Conservation (phyloP, 2,888 invertebrate genomes). For the Globia sparganii region DNA sequence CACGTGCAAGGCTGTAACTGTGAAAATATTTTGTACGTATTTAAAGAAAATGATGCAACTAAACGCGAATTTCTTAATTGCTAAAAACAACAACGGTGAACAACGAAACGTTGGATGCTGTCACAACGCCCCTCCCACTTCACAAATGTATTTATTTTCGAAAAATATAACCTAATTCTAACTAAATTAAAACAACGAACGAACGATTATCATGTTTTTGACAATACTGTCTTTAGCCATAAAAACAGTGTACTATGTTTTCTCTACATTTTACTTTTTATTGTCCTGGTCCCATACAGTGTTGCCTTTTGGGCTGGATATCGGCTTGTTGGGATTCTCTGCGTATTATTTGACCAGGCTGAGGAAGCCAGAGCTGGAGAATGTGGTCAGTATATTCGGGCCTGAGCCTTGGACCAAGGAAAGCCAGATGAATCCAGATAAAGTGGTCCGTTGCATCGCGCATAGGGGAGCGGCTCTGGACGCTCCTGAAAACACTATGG, state of each 20-base stretch:
- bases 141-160: constrained; percentile 79
- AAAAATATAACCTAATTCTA: constrained; percentile 74
- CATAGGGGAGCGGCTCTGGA: constrained; percentile 94
- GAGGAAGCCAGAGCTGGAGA: constrained; percentile 81
- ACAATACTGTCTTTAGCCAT: constrained; percentile 74
- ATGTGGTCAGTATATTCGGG: constrained; percentile 88
- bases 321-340: constrained; percentile 80
- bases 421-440: constrained; percentile 81
- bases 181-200: constrained; percentile 70
- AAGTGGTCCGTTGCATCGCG: constrained; percentile 92
- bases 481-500: constrained; percentile 95
- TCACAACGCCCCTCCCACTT: constrained; percentile 75
- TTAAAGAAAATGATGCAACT: constrained; percentile 18
- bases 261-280: constrained; percentile 74
- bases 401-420: constrained; percentile 87
- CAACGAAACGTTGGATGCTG: constrained; percentile 60
- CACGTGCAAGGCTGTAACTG: not conserved
- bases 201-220: constrained; percentile 82
- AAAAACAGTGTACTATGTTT: constrained; percentile 75
- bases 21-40: constrained; percentile 54
- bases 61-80: constrained; percentile 42
- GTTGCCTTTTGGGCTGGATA: constrained; percentile 83
- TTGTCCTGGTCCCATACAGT: constrained; percentile 82
- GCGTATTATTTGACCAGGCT: constrained; percentile 82
- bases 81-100: constrained; percentile 43